These are phyloP conservation scores for Drosophila buzzatii DNA, from an alignment of 2,888 invertebrate genomes.

Conservation along the genomic window DNA sequence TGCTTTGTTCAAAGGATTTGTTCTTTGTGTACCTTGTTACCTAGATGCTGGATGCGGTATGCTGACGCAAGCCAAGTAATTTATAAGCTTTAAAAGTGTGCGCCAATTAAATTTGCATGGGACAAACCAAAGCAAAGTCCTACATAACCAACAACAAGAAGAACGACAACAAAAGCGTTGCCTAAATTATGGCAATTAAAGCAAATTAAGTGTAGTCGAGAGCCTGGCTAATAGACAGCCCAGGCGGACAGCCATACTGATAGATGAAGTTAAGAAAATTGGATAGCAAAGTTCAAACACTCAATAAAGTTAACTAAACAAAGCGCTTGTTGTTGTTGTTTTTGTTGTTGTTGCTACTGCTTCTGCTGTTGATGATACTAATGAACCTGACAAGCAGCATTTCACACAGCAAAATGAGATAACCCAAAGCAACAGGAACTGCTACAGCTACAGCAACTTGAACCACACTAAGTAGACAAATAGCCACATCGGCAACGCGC, in stretches of 20 bases:
- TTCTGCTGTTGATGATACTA: slow-evolving; percentile 55
- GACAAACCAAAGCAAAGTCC: slow-evolving; percentile 40
- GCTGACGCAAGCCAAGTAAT: slow-evolving; percentile 22
- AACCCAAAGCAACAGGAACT: slow-evolving; percentile 11
- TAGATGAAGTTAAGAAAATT: slow-evolving; percentile 50
- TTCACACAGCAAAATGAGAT: slow-evolving; percentile 19
- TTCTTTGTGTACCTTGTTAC: slow-evolving; percentile 60
- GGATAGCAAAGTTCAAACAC: slow-evolving; percentile 77
- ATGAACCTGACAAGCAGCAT: slow-evolving; percentile 63
- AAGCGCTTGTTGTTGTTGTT: slow-evolving; percentile 32
- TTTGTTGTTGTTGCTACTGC: slow-evolving; percentile 23
- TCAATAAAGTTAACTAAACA: slow-evolving; percentile 74
- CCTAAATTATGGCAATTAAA: slow-evolving; percentile 76
- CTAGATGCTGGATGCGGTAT: slow-evolving; percentile 15
- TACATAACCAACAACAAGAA: slow-evolving; percentile 22
- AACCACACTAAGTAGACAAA: slow-evolving; percentile 52
- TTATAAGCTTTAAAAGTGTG: slow-evolving; percentile 70
- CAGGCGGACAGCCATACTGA: background rate
- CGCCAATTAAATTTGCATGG: slow-evolving; percentile 67
- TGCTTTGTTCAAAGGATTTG: slow-evolving; percentile 77
- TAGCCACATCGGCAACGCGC: slow-evolving; percentile 41
- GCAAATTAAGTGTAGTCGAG: slow-evolving; percentile 61
- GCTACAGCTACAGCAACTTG: slow-evolving; percentile 10
- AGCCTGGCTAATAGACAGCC: slow-evolving; percentile 6
- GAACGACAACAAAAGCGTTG: slow-evolving; percentile 43